Evolutionary conservation across 2,888 invertebrate species (phyloP).

Genomic region (Spilarctia lutea): DNA sequence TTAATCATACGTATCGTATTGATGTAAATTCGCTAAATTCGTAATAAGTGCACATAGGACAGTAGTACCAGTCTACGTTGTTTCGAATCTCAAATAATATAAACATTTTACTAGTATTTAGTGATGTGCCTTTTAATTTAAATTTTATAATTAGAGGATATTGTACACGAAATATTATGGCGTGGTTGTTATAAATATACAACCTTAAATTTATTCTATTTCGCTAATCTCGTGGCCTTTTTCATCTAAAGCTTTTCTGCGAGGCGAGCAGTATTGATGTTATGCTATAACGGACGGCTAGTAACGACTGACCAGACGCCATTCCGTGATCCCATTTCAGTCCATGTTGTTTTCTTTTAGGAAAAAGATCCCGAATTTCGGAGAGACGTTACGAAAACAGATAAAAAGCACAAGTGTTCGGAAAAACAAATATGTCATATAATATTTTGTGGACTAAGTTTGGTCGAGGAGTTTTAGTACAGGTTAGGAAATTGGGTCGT

Average conservation of each 20-base stretch:
- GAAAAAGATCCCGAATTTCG: conserved; percentile 37
- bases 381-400: conserved; percentile 31
- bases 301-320: conserved; percentile 54
- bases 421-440: conserved; percentile 46
- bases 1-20: too few species aligned
- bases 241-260: conserved; percentile 34
- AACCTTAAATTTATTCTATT: conserved; percentile 7
- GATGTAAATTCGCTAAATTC: too few species aligned
- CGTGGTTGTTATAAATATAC: not conserved
- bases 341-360: conserved; percentile 48
- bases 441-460: conserved; percentile 43
- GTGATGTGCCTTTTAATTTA: not conserved
- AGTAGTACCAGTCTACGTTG: not conserved
- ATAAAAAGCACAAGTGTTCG: conserved; percentile 45
- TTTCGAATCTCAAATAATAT: not conserved
- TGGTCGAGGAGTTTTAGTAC: conserved; percentile 35
- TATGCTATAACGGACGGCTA: conserved; percentile 46
- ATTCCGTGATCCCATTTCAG: conserved; percentile 42
- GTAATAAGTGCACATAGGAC: too few species aligned
- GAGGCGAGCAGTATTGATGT: conserved; percentile 47
- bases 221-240: conserved; percentile 31
- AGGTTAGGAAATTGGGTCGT: conserved; percentile 40
- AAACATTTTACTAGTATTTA: not conserved
- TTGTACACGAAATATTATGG: not conserved
- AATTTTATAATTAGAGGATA: not conserved